A percentile compares a stretch with the other conserved stretches of the same genome.
Evolutionary conservation across 2,113 vertebrate species (phyloP).

Genomic region (Cavia aperea): DNA sequence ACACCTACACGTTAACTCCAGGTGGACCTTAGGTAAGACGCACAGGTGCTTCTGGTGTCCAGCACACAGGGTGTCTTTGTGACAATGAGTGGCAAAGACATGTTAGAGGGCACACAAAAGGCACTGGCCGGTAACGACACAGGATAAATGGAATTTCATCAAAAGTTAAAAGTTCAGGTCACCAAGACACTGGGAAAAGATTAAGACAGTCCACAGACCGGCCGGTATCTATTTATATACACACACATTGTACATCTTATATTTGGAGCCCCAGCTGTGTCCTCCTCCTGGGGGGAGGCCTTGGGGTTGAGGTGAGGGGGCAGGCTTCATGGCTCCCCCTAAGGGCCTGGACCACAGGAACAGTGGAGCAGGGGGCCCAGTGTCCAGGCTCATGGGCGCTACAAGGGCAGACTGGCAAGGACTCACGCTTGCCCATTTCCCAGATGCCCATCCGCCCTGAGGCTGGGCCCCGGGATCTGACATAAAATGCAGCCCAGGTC

Average conservation of each 20-base stretch:
- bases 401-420: not conserved
- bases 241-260: fast-evolving
- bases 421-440: fast-evolving
- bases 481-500: fast-evolving
- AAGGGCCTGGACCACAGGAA: not conserved
- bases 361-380: fast-evolving
- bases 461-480: not conserved
- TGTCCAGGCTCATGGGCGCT: fast-evolving
- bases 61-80: fast-evolving
- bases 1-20: fast-evolving
- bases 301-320: not conserved
- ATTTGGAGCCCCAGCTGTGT: not conserved
- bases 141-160: not conserved
- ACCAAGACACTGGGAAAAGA: not conserved
- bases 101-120: not conserved
- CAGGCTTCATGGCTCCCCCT: not conserved
- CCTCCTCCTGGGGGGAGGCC: not conserved
- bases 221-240: fast-evolving
- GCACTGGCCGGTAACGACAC: not conserved
- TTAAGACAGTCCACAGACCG: not conserved
- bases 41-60: fast-evolving
- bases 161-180: not conserved
- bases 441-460: fast-evolving
- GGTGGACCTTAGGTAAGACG: not conserved
- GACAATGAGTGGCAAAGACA: fast-evolving